These are phyloP conservation scores for Acanthurus lineatus DNA, from an alignment of 2,797 vertebrate genomes.

Conservation along the genomic window DNA sequence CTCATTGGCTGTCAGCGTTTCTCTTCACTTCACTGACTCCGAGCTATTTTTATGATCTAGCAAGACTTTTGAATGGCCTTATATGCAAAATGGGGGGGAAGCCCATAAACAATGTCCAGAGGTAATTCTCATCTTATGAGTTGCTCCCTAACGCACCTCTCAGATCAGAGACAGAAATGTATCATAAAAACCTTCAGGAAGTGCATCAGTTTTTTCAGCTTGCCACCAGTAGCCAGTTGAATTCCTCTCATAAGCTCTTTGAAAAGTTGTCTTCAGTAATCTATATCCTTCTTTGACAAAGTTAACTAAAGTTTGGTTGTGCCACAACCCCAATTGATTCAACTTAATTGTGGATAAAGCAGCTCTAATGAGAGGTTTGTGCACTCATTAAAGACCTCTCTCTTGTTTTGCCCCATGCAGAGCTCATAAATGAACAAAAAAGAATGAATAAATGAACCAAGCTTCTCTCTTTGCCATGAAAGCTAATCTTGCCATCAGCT, in stretches of 20 bases:
- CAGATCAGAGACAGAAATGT: conserved; percentile 32
- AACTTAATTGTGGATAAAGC: not conserved
- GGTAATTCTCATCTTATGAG: conserved; percentile 44
- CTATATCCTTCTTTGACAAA: not conserved
- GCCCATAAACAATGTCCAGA: conserved; percentile 61
- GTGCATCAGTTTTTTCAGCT: conserved; percentile 32
- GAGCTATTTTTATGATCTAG: conserved; percentile 86
- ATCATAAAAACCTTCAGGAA: conserved; percentile 32
- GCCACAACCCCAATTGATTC: not conserved
- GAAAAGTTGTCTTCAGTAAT: conserved; percentile 9
- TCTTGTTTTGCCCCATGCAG: not conserved
- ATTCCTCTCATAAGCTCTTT: conserved; percentile 18
- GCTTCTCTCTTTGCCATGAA: conserved; percentile 13
- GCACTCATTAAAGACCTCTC: not conserved
- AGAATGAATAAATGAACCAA: conserved; percentile 10
- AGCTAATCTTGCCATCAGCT: conserved; percentile 22
- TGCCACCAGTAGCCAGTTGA: conserved; percentile 2
- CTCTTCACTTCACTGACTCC: conserved; percentile 78
- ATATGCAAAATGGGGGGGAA: conserved; percentile 61
- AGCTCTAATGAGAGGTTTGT: not conserved
- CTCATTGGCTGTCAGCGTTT: conserved; percentile 51
- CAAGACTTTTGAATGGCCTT: conserved; percentile 58
- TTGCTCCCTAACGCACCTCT: conserved; percentile 48
- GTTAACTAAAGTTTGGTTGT: not conserved
- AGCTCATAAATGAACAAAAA: conserved; percentile 19